phyloP scores from a whole-genome alignment of 2,113 vertebrate species.

The Eonycteris spelaea region DNA sequence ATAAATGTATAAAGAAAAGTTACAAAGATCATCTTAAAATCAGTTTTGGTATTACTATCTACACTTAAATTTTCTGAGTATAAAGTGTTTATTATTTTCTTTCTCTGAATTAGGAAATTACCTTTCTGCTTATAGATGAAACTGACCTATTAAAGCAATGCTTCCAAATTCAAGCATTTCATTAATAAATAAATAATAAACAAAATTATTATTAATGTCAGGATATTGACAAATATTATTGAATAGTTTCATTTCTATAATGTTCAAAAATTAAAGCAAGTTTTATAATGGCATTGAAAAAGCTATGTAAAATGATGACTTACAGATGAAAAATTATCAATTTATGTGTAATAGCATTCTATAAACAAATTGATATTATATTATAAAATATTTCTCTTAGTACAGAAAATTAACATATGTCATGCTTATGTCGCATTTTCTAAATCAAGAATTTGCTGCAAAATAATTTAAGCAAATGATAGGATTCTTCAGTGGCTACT shows the following conservation, averaged over 20 bases:
- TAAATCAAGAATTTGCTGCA: not conserved
- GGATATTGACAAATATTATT: too few relatives aligned
- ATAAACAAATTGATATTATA: slow-evolving; percentile 4
- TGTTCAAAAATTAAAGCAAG: not conserved
- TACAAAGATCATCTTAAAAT: not conserved
- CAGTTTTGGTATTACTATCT: not conserved
- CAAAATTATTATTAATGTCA: too few relatives aligned
- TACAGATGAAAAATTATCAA: not conserved
- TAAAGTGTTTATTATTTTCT: not conserved
- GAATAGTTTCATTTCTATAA: slow-evolving; percentile 1
- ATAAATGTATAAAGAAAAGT: not conserved
- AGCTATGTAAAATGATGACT: not conserved
- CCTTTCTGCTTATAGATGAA: not conserved
- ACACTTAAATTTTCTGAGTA: not conserved
- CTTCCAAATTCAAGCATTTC: not conserved
- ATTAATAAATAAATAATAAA: not conserved
- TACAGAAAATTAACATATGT: not conserved
- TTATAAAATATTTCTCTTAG: not conserved
- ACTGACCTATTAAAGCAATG: not conserved
- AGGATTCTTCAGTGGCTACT: slow-evolving; percentile 5
- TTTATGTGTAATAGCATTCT: not conserved
- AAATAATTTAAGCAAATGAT: not conserved
- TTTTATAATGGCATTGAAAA: not conserved
- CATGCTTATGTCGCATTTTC: not conserved
- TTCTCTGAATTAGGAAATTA: not conserved